Percentiles rank a stretch among this genome's conserved stretches.
phyloP scores from a whole-genome alignment of 1,140 invertebrate species.

The Phortica variegata region DNA sequence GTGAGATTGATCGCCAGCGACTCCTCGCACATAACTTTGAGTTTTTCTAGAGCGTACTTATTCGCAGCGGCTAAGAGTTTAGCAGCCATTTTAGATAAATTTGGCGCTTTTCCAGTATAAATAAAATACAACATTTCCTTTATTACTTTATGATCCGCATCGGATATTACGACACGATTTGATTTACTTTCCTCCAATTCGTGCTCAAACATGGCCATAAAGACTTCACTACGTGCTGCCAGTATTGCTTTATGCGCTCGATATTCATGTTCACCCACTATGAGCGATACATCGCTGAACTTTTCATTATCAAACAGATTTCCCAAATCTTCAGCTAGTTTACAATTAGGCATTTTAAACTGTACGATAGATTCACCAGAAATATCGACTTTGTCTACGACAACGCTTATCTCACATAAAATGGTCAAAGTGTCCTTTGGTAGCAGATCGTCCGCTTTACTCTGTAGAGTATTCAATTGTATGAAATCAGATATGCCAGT shows the following conservation, averaged over 20 bases:
- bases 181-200: neutral
- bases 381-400: constrained; percentile 66
- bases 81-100: neutral
- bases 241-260: constrained; percentile 5
- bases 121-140: constrained; percentile 2
- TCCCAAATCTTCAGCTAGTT: constrained; percentile 4
- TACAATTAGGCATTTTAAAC: constrained; percentile 1
- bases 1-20: neutral
- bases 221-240: constrained; percentile 5
- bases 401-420: constrained; percentile 68
- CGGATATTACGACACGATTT: neutral
- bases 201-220: constrained; percentile 4
- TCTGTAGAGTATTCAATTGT: constrained; percentile 66
- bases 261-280: neutral
- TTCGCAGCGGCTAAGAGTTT: constrained; percentile 1
- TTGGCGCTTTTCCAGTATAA: constrained; percentile 1
- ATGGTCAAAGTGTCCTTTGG: constrained; percentile 72
- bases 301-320: constrained; percentile 6
- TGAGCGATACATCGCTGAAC: constrained; percentile 6
- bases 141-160: neutral
- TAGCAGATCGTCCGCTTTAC: constrained; percentile 66
- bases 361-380: constrained; percentile 50
- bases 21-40: constrained; percentile 4
- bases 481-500: constrained; percentile 76
- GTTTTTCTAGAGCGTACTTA: neutral